Evolutionary conservation across 2,113 vertebrate genomes (phyloP), one percentile per base, ranked within the genome.

Genomic region (Lasiurus borealis): DNA sequence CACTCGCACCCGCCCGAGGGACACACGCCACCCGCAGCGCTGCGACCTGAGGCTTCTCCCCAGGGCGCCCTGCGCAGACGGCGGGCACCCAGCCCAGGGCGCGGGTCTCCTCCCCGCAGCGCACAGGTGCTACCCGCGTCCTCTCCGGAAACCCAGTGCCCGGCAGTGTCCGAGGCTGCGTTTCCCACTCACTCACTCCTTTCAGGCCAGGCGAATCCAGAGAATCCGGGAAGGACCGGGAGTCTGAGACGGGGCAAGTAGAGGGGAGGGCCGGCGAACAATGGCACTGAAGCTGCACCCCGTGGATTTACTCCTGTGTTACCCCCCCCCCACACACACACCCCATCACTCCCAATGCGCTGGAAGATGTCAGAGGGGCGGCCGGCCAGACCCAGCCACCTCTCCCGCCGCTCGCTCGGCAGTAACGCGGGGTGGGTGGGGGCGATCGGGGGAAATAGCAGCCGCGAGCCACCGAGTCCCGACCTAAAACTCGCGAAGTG

Each of bases 201-300:
- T 72, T 36, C 9, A 10, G 25, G 40, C 21, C 75, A 21, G 36
- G 1, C 0, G 64, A 59, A 8, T 27, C 57, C 0, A 2, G 85
- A 90, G 46, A 54, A 54, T 25, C 66, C 69, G 83, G 40, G 52
- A 83, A 62, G 1, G 66, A 72, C 87, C 16, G 1, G 1, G 64
- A 44, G 66, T 48, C 54, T 10, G 31, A n/a, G 27, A 52, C 78
- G 46, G 5, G 48, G 46, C 94, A 89, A 81, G 71, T 75, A 50
- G 64, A 36, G 23, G 75, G 76, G 10, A 46, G 21, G 29, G 29
- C 31, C 31, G 14, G 80, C 36, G 57, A 91, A 90, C 95, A 71
- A 96, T 64, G 69, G 94, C 82, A 85, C 34, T 73, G 27, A 66
- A 77, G 46, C 90, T 76, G 96, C 13, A 88, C 76, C 23, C 52